Evolutionary conservation across 2,888 invertebrate species (phyloP).

Genomic region (Prenolepis imparis): DNA sequence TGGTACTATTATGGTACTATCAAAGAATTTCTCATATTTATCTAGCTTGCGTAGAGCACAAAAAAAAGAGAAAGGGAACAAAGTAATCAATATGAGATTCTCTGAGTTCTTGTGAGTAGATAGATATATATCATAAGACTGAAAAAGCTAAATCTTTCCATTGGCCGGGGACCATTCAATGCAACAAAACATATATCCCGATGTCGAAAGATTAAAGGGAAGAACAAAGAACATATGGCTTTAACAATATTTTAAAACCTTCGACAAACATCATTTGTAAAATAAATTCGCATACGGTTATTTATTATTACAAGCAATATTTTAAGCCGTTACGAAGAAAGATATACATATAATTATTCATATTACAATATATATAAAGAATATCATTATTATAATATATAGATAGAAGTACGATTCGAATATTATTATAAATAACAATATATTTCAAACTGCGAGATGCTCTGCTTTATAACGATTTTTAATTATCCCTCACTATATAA

Average conservation of each 20-base stretch:
- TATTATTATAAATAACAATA: neutral
- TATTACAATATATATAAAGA: neutral
- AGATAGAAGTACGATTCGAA: neutral
- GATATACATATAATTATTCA: neutral
- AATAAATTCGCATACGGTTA: constrained; percentile 2
- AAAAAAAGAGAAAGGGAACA: neutral
- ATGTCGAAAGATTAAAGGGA: constrained; percentile 41
- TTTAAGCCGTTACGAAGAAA: neutral
- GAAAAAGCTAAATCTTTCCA: constrained; percentile 50
- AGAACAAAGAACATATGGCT: neutral
- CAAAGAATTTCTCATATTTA: neutral
- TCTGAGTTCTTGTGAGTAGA: neutral
- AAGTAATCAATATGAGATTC: constrained; percentile 32
- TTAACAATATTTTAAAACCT: neutral
- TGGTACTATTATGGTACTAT: neutral
- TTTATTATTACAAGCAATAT: neutral
- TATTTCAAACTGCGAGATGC: neutral
- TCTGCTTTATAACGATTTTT: neutral
- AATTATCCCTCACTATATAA: neutral
- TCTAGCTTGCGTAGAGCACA: neutral
- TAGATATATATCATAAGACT: constrained; percentile 32
- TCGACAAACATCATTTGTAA: neutral
- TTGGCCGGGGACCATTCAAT: constrained; percentile 36
- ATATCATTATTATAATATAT: neutral
- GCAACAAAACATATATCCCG: constrained; percentile 27